These are phyloP conservation scores for Parapristionchus giblindavisi DNA, from an alignment of 2,888 invertebrate species.

Conservation along the genomic window DNA sequence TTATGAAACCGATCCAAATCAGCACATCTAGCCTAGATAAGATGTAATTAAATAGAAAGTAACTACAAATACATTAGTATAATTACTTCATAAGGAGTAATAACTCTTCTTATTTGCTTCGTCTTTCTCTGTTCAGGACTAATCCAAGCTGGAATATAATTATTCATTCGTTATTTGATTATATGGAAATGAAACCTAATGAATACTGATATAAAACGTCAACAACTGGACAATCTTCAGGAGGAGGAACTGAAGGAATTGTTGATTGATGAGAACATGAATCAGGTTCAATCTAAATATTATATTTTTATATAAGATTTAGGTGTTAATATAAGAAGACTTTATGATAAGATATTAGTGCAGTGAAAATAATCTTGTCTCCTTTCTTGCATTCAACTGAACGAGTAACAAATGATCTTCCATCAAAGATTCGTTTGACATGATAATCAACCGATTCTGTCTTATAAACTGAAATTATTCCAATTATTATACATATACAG, in stretches of 20 bases:
- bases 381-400: background rate
- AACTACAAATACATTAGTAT: too few species aligned
- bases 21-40: background rate
- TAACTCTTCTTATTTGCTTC: too few species aligned
- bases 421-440: constrained; percentile 1
- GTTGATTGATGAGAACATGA: background rate
- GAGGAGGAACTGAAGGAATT: background rate
- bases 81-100: too few species aligned
- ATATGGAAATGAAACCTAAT: background rate
- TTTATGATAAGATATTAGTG: background rate
- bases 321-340: too few species aligned
- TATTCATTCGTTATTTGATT: too few species aligned
- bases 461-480: background rate
- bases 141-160: too few species aligned
- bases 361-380: background rate
- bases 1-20: background rate
- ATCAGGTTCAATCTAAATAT: background rate
- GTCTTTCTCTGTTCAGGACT: too few species aligned
- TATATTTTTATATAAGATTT: too few species aligned
- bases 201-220: background rate
- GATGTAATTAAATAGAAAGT: background rate
- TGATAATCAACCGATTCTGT: background rate
- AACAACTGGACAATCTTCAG: background rate
- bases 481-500: too few species aligned
- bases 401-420: background rate